phyloP scores from a whole-genome alignment of 2,888 invertebrate species.

The Clepsis dumicolana region DNA sequence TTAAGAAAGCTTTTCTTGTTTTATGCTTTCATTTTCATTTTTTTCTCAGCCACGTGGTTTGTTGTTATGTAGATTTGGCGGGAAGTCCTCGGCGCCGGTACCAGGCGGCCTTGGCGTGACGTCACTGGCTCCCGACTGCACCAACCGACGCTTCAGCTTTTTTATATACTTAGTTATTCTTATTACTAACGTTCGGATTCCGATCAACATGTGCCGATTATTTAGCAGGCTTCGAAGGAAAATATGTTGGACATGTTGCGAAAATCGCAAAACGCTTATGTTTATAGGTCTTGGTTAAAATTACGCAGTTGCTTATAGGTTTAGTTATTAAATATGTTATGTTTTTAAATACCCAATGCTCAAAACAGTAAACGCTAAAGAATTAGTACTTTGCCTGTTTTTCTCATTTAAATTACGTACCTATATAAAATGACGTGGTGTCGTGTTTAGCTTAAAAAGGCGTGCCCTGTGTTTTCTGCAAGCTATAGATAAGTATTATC shows the following conservation, averaged over 20 bases:
- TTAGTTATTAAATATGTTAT: no score
- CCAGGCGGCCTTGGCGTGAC: constrained; percentile 82
- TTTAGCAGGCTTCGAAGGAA: constrained; percentile 21
- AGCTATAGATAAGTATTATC: constrained; percentile 18
- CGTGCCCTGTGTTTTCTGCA: constrained; percentile 12
- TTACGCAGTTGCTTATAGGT: not conserved
- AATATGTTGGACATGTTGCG: not conserved
- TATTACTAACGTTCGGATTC: constrained; percentile 51
- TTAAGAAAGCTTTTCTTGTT: not conserved
- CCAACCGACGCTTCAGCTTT: constrained; percentile 63
- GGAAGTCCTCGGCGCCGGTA: constrained; percentile 66
- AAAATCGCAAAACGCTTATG: not conserved
- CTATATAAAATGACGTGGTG: not conserved
- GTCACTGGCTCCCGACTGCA: constrained; percentile 81
- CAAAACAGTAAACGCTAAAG: not conserved
- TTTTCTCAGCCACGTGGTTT: constrained; percentile 43
- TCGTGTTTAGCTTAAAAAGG: constrained; percentile 10
- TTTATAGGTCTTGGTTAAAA: not conserved
- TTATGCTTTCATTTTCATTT: not conserved
- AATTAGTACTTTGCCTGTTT: not conserved
- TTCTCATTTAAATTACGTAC: no score
- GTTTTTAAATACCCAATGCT: no score
- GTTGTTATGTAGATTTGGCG: constrained; percentile 67
- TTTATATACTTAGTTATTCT: constrained; percentile 64
- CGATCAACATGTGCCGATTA: constrained; percentile 36